phyloP scores from a whole-genome alignment of 2,888 invertebrate species.

The Eristalis arbustorum region DNA sequence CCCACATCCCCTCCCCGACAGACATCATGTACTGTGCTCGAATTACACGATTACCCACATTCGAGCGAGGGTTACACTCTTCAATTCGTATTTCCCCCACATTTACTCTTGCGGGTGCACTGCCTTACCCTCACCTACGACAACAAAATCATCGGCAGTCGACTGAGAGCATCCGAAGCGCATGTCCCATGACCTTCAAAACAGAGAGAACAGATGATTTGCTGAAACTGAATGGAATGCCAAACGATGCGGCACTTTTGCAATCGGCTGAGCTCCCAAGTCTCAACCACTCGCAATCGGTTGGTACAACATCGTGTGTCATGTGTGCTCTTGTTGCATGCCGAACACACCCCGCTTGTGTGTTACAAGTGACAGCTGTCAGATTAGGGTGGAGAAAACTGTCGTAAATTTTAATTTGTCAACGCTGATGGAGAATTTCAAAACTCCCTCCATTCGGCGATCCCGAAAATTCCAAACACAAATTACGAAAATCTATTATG shows the following conservation, averaged over 20 bases:
- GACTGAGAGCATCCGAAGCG: conserved; percentile 15
- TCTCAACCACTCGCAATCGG: conserved; percentile 45
- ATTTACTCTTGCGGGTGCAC: background rate
- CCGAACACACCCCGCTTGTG: background rate
- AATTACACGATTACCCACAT: conserved; percentile 32
- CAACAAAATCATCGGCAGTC: conserved; percentile 25
- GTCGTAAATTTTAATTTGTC: conserved; percentile 34
- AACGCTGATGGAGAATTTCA: background rate
- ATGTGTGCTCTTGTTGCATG: background rate
- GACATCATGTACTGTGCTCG: too few species aligned
- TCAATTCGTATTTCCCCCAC: conserved; percentile 43
- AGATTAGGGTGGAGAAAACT: background rate
- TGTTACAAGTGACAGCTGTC: conserved; percentile 17
- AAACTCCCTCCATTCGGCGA: background rate
- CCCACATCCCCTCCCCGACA: conserved; percentile 6
- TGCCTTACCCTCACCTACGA: conserved; percentile 27
- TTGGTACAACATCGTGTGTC: conserved; percentile 22
- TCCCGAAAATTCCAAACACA: background rate
- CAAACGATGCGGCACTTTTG: conserved; percentile 3
- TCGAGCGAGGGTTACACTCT: conserved; percentile 7
- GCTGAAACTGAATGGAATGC: background rate
- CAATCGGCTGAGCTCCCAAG: conserved; percentile 50
- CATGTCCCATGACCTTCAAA: conserved; percentile 60
- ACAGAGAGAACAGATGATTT: conserved; percentile 52
- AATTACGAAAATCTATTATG: conserved; percentile 33